Conservation (phyloP, 1,140 invertebrate genomes). For the Lepidurus packardi region DNA sequence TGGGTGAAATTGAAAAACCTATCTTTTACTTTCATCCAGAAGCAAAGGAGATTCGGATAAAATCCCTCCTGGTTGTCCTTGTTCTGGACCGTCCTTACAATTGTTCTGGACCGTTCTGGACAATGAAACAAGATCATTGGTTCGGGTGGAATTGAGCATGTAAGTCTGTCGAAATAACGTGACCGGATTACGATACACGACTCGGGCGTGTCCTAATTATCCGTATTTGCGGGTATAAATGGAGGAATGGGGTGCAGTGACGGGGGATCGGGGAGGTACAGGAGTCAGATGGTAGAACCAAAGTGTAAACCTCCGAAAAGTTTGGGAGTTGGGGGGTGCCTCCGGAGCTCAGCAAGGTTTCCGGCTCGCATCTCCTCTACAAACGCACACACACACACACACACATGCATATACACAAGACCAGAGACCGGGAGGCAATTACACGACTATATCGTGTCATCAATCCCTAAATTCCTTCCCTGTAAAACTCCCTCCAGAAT, state of each 20-base stretch:
- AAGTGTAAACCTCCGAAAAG: slow-evolving; percentile 2
- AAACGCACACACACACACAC: not conserved
- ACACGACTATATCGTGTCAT: not conserved
- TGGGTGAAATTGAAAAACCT: not conserved
- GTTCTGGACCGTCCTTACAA: not conserved
- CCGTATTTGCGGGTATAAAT: not conserved
- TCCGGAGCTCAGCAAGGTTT: not conserved
- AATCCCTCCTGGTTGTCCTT: not conserved
- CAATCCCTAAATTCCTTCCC: not conserved
- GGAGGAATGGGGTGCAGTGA: not conserved
- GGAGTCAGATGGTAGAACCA: not conserved
- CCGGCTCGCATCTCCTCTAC: not conserved
- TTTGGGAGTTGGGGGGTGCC: not conserved
- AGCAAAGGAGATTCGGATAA: not conserved
- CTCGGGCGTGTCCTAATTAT: not conserved
- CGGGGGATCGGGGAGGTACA: not conserved
- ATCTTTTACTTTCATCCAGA: not conserved
- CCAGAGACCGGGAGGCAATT: not conserved
- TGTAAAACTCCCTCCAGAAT: not conserved
- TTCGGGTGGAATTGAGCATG: not conserved
- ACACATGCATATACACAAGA: not conserved
- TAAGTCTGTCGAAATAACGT: not conserved
- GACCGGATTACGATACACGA: slow-evolving; percentile 10
- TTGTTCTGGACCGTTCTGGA: not conserved
- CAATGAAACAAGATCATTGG: not conserved